These are phyloP conservation scores for Mayetiola destructor DNA, from an alignment of 2,888 invertebrate genomes.

Conservation along the genomic window DNA sequence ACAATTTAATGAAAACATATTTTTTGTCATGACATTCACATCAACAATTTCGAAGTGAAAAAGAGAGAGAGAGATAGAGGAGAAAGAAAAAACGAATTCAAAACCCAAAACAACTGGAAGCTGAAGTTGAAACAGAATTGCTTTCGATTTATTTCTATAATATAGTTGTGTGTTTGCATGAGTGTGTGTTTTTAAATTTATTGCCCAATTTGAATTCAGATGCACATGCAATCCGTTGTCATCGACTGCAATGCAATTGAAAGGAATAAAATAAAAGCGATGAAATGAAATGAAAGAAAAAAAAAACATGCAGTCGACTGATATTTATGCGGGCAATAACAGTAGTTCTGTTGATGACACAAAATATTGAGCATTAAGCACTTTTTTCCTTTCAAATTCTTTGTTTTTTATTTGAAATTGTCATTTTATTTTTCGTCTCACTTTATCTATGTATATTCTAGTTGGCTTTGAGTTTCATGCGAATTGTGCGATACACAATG, in stretches of 20 bases:
- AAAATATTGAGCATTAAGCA: neutral
- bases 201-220: neutral
- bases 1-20: too few species aligned
- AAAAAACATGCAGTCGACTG: neutral
- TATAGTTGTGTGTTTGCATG: too few species aligned
- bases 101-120: too few species aligned
- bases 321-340: constrained; percentile 7
- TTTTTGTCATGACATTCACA: too few species aligned
- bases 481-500: constrained; percentile 3
- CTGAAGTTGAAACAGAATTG: too few species aligned
- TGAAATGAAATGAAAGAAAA: too few species aligned
- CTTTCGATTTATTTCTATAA: too few species aligned
- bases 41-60: too few species aligned
- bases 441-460: neutral
- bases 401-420: neutral
- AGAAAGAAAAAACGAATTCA: too few species aligned
- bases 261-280: too few species aligned
- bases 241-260: neutral
- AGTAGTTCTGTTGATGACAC: constrained; percentile 9
- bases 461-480: neutral
- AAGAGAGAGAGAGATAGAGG: too few species aligned
- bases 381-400: neutral
- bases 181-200: too few species aligned
- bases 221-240: neutral
- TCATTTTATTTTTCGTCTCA: neutral